Conservation (phyloP, 2,888 invertebrate species). For the Apotomis betuletana region DNA sequence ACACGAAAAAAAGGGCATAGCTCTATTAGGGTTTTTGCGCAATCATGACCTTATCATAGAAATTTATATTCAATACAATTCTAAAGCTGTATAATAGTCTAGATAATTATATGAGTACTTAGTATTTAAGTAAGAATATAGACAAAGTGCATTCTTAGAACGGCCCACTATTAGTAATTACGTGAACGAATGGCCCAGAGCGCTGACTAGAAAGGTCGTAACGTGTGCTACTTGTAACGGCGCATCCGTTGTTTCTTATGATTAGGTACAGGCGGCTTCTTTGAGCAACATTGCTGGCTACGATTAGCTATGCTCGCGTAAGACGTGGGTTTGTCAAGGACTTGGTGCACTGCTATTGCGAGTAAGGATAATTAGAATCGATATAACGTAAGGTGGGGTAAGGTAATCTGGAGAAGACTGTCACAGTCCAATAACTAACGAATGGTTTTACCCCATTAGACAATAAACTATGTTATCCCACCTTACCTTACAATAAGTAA, state of each 20-base stretch:
- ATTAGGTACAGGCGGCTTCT: not conserved
- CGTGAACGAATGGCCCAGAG: constrained; percentile 1
- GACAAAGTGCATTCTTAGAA: not conserved
- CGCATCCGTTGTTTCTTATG: not conserved
- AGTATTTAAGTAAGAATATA: not conserved
- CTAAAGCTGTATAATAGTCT: too few species aligned
- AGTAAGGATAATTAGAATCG: not conserved
- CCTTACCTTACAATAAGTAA: too few species aligned
- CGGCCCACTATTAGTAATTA: constrained; percentile 1
- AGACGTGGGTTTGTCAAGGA: constrained; percentile 22
- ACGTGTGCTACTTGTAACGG: not conserved
- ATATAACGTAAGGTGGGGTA: not conserved
- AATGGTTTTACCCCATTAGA: too few species aligned
- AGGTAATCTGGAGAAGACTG: too few species aligned
- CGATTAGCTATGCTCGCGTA: constrained; percentile 6
- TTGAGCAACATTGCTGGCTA: not conserved
- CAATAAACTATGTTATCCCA: too few species aligned
- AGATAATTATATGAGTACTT: not conserved
- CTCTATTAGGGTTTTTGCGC: too few species aligned
- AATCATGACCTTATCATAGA: too few species aligned
- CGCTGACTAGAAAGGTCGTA: not conserved
- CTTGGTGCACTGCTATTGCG: not conserved
- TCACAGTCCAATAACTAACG: too few species aligned
- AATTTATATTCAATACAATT: too few species aligned
- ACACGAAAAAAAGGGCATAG: too few species aligned